Evolutionary conservation across 2,797 vertebrate genomes (phyloP).

Genomic region (Botia kubotai): DNA sequence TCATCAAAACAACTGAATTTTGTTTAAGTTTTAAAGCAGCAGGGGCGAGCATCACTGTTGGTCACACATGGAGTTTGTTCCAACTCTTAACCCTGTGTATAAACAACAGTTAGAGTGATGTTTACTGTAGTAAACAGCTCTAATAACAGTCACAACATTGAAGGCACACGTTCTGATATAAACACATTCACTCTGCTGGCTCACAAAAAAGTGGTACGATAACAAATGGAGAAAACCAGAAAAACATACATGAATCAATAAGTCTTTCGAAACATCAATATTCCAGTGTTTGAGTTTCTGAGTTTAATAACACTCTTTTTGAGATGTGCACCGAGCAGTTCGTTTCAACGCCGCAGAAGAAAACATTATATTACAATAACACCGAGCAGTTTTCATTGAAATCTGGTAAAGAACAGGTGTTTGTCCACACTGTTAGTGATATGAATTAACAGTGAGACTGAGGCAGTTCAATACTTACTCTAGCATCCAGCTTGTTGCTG

Average conservation of each 20-base stretch:
- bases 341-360: background rate
- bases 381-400: background rate
- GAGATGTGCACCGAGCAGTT: background rate
- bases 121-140: background rate
- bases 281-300: background rate
- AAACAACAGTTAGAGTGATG: background rate
- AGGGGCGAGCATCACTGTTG: background rate
- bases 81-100: background rate
- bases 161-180: background rate
- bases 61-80: background rate
- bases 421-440: background rate
- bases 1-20: conserved; percentile 9
- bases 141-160: background rate
- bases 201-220: background rate
- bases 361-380: background rate
- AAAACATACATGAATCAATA: background rate
- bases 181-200: background rate
- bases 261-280: background rate
- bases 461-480: background rate
- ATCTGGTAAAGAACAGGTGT: background rate
- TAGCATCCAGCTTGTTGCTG: no score
- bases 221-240: background rate
- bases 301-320: background rate
- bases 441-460: background rate
- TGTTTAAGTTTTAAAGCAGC: background rate